Base-by-base conservation (phyloP, 2,797 vertebrate genomes). In the Poecilia picta region DNA sequence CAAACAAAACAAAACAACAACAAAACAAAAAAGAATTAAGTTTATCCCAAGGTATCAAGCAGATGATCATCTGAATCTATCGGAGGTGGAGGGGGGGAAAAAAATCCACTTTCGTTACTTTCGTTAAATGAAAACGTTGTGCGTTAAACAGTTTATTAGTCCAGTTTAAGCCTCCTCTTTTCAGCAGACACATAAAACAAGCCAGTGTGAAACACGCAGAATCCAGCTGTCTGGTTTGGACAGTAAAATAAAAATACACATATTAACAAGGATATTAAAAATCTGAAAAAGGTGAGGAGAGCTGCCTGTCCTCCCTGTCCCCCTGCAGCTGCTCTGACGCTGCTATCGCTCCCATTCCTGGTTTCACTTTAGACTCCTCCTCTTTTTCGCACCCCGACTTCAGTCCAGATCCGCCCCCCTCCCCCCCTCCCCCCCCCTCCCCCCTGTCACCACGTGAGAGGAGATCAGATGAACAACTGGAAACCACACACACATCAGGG, bases 321-420 rank as follows among this genome's bases (percentile, higher is more conserved):
- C 82, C 77, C 81, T 72, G 72, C 78, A 41, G 55, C 76, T 85
- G 88, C 91, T 90, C 80, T 75, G 84, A 81, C 73, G 91, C 87
- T 80, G 87, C 88, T 84, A 87, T 85, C 86, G 82, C 83, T 77
- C 85, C 75, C 74, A 46, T 77, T 80, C 87, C 64, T 82, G 64
- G 81, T 74, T 77, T 57, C 76, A 33, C 74, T 85, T 77, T 81
- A 76, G 85, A 87, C 89, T 85, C 89, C 92, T 90, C 88, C 91
- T 89, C 86, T 87, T 90, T 81, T 83, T 89, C 91, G 85, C 89
- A 91, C 89, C 86, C 89, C 83, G 81, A 83, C 83, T 85, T 89
- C 85, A 82, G 85, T 77, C 82, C 85, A 49, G 49, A 88, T 36
- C 70, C 85, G 79, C 81, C 86, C 80, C 66, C 49, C 28, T 75